Evolutionary conservation across 2,888 invertebrate genomes (phyloP), one percentile per base, ranked within the genome.

Genomic region (Lithosia quadra): DNA sequence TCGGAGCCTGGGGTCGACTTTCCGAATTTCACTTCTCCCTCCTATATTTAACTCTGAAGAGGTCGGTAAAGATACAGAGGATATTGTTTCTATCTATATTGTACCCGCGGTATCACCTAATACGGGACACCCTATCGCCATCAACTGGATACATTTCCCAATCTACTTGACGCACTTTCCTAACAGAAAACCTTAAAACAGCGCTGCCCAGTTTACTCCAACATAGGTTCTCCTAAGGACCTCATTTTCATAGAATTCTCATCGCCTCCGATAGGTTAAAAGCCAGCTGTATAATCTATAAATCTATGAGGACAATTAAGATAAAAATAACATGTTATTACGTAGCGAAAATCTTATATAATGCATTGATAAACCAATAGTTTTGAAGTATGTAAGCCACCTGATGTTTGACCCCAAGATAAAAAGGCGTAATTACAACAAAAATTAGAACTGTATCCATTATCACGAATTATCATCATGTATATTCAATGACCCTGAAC

Each of bases 401-500:
- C 36, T 39, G 39, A 60, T 58, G 5, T 21, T 22, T 22, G 39
- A 39, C 60, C 60, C 18, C 33, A 15, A 18, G 55, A 63, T 63
- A 53, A 49, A 49, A 49, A 53, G 9, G 7, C 33, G 22, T 21
- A 22, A 53, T 63, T 34, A 63, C 33, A 21, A 55, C 7, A 22
- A 55, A 49, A 63, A 22, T 63, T 63, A 34, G n/a, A 36, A 15
- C 13, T 49, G 2, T 43, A 18, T 18, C 18, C 1, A 8, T 21
- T 5, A 34, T 49, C 28, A 63, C 33, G n/a, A 21, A 33, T 21
- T 34, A 55, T 55, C 33, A 9, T 1, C 21, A 21, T 34, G 53
- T 33, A 34, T 55, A 33, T 63, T 21, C 22, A 55, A 34, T 63
- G 63, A 63, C 63, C 63, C 49, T 36, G 22, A 63, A 36, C 18